Percentiles rank a stretch among this genome's conserved stretches.
Conservation (phyloP, 2,113 vertebrate species). For the Pedionomus torquatus region DNA sequence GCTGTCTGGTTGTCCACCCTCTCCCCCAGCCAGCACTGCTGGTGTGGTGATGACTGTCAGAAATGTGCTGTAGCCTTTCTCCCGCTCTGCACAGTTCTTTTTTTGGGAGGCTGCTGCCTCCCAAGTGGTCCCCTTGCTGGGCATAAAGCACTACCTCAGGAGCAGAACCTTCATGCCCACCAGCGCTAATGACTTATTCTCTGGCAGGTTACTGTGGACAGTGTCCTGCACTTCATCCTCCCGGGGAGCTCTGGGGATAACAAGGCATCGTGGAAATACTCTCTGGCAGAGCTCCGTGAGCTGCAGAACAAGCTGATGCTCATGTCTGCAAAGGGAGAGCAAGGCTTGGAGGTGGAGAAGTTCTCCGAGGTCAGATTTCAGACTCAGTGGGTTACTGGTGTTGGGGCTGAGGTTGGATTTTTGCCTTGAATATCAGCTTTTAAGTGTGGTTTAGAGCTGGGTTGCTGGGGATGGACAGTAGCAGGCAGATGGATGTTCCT, state of each 20-base stretch:
- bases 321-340: slow-evolving; percentile 93
- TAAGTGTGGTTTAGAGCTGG: background rate
- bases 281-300: slow-evolving; percentile 87
- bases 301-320: slow-evolving; percentile 97
- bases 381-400: background rate
- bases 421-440: background rate
- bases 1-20: background rate
- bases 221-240: slow-evolving; percentile 78
- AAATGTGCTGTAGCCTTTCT: background rate
- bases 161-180: background rate
- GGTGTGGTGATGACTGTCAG: accelerated
- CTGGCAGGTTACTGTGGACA: slow-evolving; percentile 83
- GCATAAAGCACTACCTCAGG: background rate
- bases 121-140: background rate
- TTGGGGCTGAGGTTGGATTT: background rate
- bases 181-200: background rate
- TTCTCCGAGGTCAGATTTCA: slow-evolving; percentile 87
- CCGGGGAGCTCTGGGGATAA: slow-evolving; percentile 68
- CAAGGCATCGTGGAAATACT: slow-evolving; percentile 70
- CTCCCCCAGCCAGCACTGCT: background rate
- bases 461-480: background rate
- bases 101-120: background rate
- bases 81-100: background rate
- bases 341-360: slow-evolving; percentile 86
- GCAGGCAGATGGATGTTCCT: background rate